Evolutionary conservation across 2,797 vertebrate species (phyloP).

Genomic region (Adelosebastes latens): DNA sequence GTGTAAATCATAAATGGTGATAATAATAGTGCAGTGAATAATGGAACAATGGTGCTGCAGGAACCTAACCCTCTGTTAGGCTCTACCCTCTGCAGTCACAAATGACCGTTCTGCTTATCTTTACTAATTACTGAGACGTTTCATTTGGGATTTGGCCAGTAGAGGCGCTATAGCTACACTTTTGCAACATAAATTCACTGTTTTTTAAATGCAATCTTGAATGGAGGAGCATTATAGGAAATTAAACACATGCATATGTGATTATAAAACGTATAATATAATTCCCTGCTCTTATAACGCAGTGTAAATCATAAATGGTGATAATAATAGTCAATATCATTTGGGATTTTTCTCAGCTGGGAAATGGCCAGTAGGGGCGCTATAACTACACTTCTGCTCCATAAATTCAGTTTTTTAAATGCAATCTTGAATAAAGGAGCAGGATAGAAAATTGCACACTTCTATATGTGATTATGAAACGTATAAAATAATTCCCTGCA

Average conservation of each 20-base stretch:
- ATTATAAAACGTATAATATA: neutral
- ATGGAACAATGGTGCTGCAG: too few species aligned
- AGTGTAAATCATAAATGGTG: accelerated
- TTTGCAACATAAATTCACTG: neutral
- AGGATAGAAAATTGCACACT: neutral
- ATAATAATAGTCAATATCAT: neutral
- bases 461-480: neutral
- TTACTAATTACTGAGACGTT: slow-evolving; percentile 10
- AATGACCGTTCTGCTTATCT: slow-evolving; percentile 12
- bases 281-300: accelerated
- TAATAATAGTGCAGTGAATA: neutral
- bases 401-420: neutral
- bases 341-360: too few species aligned
- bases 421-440: neutral
- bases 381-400: too few species aligned
- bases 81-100: neutral
- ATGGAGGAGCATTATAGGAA: neutral
- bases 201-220: neutral
- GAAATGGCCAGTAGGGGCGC: accelerated
- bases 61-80: neutral
- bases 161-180: too few species aligned
- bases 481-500: neutral
- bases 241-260: neutral
- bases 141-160: neutral
- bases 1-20: accelerated